Conservation (phyloP, 2,888 invertebrate species). For the Hoplodrina blanda region DNA sequence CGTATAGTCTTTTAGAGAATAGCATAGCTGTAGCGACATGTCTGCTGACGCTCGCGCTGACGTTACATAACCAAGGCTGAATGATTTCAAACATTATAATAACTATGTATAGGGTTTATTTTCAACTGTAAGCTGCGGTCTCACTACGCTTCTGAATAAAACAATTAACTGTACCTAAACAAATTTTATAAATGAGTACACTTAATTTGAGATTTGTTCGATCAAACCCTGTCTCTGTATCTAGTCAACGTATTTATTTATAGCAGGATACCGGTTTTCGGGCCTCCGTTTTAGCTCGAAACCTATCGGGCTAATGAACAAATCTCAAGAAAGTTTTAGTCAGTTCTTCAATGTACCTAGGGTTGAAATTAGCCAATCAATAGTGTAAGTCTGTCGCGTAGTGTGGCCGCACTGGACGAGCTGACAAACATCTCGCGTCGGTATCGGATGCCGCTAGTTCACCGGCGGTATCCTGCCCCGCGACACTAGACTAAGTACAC, state of each 20-base stretch:
- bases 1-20: too few species aligned
- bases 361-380: neutral
- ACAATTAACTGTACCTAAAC: neutral
- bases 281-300: too few species aligned
- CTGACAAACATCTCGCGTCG: constrained; percentile 10
- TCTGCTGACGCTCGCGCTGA: constrained; percentile 22
- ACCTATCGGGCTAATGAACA: neutral
- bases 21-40: too few species aligned
- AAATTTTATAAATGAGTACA: too few species aligned
- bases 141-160: neutral
- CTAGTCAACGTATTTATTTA: neutral
- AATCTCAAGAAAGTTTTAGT: neutral
- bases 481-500: constrained; percentile 56
- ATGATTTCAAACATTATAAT: constrained; percentile 36
- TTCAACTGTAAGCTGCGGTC: constrained; percentile 42
- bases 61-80: constrained; percentile 60
- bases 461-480: constrained; percentile 11
- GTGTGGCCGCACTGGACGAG: constrained; percentile 12
- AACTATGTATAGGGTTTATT: constrained; percentile 38
- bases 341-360: neutral
- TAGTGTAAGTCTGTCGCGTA: neutral
- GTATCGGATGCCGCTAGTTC: constrained; percentile 13
- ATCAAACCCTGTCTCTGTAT: neutral
- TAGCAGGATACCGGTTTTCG: too few species aligned
- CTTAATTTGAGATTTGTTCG: too few species aligned